phyloP scores from a whole-genome alignment of 1,140 invertebrate species.

The Dinoponera quadriceps region DNA sequence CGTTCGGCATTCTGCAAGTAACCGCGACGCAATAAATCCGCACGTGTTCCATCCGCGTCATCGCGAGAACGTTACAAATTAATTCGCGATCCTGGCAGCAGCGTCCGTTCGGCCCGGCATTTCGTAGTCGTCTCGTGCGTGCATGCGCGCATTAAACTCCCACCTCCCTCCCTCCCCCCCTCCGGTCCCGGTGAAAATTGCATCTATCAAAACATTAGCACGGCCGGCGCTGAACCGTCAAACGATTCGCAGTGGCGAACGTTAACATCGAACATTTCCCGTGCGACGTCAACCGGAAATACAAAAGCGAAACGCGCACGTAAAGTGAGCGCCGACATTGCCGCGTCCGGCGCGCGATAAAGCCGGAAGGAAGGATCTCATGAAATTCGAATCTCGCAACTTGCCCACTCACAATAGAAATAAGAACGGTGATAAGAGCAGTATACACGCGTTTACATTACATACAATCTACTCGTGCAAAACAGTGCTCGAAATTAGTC shows the following conservation, averaged over 20 bases:
- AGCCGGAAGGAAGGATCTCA: too few species aligned
- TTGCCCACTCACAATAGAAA: too few species aligned
- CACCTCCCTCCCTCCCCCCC: background rate
- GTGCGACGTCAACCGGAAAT: background rate
- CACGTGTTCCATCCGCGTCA: too few species aligned
- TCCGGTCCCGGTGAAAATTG: background rate
- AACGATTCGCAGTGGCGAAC: background rate
- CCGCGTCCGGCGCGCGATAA: too few species aligned
- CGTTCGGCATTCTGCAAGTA: too few species aligned
- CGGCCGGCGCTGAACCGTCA: background rate
- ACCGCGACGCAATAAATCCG: too few species aligned
- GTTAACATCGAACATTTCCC: background rate
- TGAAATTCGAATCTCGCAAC: too few species aligned
- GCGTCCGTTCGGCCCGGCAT: background rate
- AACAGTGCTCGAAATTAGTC: too few species aligned
- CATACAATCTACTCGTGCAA: too few species aligned
- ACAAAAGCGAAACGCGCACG: background rate
- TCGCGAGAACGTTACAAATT: constrained; percentile 8
- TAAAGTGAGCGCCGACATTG: too few species aligned
- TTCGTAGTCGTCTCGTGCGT: background rate
- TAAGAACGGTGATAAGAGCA: too few species aligned
- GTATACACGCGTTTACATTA: too few species aligned
- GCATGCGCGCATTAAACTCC: constrained; percentile 11
- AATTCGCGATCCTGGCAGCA: background rate
- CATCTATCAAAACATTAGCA: constrained; percentile 14